phyloP scores from a whole-genome alignment of 2,797 vertebrate genomes.

The Botia almorhae region DNA sequence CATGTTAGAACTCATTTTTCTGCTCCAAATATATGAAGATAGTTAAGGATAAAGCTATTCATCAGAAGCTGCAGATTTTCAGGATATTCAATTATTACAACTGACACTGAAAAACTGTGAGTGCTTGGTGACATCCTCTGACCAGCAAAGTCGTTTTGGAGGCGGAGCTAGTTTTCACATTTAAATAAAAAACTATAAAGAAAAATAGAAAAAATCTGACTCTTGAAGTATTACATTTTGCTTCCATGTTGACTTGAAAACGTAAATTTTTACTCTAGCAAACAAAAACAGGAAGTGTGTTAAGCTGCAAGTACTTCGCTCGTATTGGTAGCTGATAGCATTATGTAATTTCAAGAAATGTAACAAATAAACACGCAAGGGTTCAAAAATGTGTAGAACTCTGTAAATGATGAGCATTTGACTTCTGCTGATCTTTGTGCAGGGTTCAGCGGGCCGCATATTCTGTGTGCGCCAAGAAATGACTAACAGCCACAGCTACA shows the following conservation, averaged over 20 bases:
- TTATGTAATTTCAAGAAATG: background rate
- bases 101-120: too few species aligned
- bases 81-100: background rate
- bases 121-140: too few species aligned
- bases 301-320: background rate
- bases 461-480: background rate
- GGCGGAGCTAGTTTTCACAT: too few species aligned
- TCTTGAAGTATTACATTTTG: too few species aligned
- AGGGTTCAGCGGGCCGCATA: background rate
- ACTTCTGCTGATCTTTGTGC: background rate
- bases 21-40: background rate
- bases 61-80: background rate
- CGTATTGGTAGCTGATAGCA: background rate
- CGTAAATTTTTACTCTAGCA: too few species aligned
- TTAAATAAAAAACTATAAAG: background rate
- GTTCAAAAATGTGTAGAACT: background rate
- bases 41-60: background rate
- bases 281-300: background rate
- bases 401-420: background rate
- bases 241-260: too few species aligned
- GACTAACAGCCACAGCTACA: background rate
- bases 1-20: conserved; percentile 2
- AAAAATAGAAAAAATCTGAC: too few species aligned
- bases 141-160: too few species aligned
- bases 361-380: background rate